Evolutionary conservation across 2,797 vertebrate species (phyloP), one percentile per base, ranked within the genome.

Genomic region (Halcyon badia): DNA sequence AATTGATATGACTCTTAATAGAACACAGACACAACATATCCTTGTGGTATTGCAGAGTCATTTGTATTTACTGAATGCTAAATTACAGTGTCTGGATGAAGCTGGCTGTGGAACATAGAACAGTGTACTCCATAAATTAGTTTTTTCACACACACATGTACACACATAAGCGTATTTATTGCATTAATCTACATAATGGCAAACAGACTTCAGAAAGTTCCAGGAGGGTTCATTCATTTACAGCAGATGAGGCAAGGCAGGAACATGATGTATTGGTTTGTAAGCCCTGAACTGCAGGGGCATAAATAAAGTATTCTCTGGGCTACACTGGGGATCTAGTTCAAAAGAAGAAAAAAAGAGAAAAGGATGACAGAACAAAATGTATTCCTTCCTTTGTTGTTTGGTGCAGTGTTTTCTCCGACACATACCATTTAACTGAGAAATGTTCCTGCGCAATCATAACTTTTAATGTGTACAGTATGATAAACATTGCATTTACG

Each of bases 181-280:
- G 92, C 97, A 97, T 98, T 98, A 97, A 98, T 98, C 97, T 98
- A 95, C 98, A 97, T 98, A 98, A 98, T 96, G 97, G 96, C 97
- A 97, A 98, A 97, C 97, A 98, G 96, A 94, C 96, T 88, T 94
- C 89, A 97, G 95, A 98, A 98, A 98, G 92, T 97, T 98, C 94
- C 94, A 97, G 97, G 96, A 98, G 94, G 86, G 95, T 95, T 97
- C 97, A 97, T 98, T 97, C 97, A 97, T 98, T 98, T 98, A 83
- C 92, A 97, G 97, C 97, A 97, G 97, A 98, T 98, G 98, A 98
- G 91, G 87, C 97, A 93, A 95, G 89, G 96, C 97, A 97, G 96
- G 94, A 97, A 75, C 88, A 82, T 97, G 96, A 98, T 97, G 77
- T 97, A 98, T 98, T 95, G 91, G 78, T 96, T 95, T 97, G 92